A percentile compares a stretch with the other conserved stretches of the same genome.
These are phyloP conservation scores for Anguilla japonica DNA, from an alignment of 2,113 vertebrate genomes.

Conservation along the genomic window DNA sequence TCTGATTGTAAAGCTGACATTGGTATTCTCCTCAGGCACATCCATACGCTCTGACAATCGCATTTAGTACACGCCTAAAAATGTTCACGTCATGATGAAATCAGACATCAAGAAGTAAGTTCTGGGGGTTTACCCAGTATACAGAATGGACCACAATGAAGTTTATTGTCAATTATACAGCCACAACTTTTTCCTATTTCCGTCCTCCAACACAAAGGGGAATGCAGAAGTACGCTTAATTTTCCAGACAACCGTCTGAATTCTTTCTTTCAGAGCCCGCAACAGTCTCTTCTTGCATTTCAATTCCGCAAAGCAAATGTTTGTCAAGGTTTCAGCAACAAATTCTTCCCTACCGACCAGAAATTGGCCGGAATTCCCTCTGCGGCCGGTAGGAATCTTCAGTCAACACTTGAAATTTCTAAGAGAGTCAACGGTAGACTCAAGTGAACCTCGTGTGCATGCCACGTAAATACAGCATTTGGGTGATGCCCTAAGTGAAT, in stretches of 20 bases:
- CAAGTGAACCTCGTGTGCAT: slow-evolving; percentile 41
- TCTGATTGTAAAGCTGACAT: not conserved
- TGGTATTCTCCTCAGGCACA: not conserved
- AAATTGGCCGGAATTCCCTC: slow-evolving; percentile 35
- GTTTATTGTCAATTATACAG: too few species aligned
- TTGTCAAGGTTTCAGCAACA: slow-evolving; percentile 51
- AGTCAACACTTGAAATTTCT: slow-evolving; percentile 46
- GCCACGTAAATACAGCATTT: slow-evolving; percentile 8
- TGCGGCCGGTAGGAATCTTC: slow-evolving; percentile 58
- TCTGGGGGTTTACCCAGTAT: not conserved
- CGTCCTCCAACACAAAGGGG: too few species aligned
- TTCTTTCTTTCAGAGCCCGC: not conserved
- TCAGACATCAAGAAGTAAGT: not conserved
- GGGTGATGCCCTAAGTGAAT: not conserved
- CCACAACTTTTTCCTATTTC: not conserved
- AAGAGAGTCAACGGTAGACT: slow-evolving; percentile 23
- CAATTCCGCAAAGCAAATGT: not conserved
- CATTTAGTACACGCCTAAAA: not conserved
- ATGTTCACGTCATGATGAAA: not conserved
- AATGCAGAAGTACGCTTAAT: not conserved
- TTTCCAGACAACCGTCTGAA: not conserved
- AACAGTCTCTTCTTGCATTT: not conserved
- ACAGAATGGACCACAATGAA: not conserved
- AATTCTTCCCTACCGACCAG: slow-evolving; percentile 57
- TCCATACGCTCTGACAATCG: not conserved